Percentiles rank a stretch among this genome's conserved stretches.
Evolutionary conservation across 2,113 vertebrate species (phyloP).

Genomic region (Crotophaga sulcirostris): DNA sequence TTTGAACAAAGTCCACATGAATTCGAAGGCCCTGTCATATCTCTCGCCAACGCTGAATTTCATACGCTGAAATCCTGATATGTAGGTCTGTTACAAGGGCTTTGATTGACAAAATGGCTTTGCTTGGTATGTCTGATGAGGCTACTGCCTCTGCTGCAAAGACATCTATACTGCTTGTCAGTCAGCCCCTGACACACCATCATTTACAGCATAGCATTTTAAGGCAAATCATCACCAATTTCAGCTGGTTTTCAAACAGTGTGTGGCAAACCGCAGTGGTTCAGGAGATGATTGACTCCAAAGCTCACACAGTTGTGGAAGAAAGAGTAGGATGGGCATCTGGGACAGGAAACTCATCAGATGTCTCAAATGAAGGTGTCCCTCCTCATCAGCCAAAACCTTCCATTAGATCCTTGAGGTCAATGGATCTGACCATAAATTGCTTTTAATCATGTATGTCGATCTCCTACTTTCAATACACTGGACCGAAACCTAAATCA

Average conservation of each 20-base stretch:
- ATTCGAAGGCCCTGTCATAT: background rate
- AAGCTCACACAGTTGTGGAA: background rate
- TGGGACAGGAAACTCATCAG: background rate
- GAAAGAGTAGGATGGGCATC: background rate
- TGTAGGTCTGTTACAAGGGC: background rate
- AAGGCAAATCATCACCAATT: background rate
- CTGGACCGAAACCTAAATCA: background rate
- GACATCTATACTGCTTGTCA: background rate
- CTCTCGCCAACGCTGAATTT: background rate
- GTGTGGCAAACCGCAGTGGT: background rate
- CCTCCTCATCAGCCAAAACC: background rate
- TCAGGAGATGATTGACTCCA: background rate
- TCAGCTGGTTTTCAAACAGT: background rate
- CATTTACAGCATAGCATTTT: background rate
- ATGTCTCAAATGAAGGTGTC: background rate
- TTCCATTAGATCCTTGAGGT: background rate
- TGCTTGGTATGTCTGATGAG: background rate
- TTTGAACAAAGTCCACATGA: background rate
- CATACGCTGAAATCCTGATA: background rate
- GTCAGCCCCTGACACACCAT: background rate
- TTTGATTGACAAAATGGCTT: constrained; percentile 41
- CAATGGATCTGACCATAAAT: background rate
- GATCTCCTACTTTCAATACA: background rate
- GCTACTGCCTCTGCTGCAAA: background rate
- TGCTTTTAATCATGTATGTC: background rate